Percentiles rank a stretch among this genome's conserved stretches.
These are phyloP conservation scores for Spatulosminthurus flaviceps DNA, from an alignment of 2,888 invertebrate species.

Conservation along the genomic window DNA sequence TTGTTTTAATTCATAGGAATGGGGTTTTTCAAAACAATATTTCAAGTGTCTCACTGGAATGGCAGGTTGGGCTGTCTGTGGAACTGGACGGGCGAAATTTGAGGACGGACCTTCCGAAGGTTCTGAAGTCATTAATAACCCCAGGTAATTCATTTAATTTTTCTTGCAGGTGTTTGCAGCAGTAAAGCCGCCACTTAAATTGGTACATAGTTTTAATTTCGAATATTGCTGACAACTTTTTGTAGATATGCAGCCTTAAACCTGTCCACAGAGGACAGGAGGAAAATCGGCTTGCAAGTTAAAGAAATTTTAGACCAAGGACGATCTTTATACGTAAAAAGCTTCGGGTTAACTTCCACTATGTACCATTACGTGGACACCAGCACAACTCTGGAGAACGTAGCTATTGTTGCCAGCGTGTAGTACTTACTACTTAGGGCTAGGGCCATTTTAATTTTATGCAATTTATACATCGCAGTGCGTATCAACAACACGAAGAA, in stretches of 20 bases:
- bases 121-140: slow-evolving; percentile 32
- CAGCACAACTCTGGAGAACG: slow-evolving; percentile 57
- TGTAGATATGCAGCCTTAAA: slow-evolving; percentile 48
- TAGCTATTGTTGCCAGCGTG: slow-evolving; percentile 53
- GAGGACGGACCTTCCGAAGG: background rate
- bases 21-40: slow-evolving; percentile 72
- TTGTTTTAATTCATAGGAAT: slow-evolving; percentile 66
- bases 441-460: background rate
- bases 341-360: slow-evolving; percentile 33
- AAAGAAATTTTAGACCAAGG: slow-evolving; percentile 59
- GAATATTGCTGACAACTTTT: background rate
- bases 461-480: too few relatives aligned
- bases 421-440: background rate
- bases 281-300: slow-evolving; percentile 51
- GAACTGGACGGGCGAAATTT: slow-evolving; percentile 65
- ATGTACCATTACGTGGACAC: slow-evolving; percentile 53
- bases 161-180: too few relatives aligned
- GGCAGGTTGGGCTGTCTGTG: slow-evolving; percentile 91
- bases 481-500: too few relatives aligned
- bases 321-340: slow-evolving; percentile 47
- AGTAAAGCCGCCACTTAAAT: too few relatives aligned
- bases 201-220: too few relatives aligned
- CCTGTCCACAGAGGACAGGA: slow-evolving; percentile 42
- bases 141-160: slow-evolving; percentile 27
- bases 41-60: slow-evolving; percentile 81